phyloP scores from a whole-genome alignment of 2,113 vertebrate genomes.

The Sylvicapra grimmia region DNA sequence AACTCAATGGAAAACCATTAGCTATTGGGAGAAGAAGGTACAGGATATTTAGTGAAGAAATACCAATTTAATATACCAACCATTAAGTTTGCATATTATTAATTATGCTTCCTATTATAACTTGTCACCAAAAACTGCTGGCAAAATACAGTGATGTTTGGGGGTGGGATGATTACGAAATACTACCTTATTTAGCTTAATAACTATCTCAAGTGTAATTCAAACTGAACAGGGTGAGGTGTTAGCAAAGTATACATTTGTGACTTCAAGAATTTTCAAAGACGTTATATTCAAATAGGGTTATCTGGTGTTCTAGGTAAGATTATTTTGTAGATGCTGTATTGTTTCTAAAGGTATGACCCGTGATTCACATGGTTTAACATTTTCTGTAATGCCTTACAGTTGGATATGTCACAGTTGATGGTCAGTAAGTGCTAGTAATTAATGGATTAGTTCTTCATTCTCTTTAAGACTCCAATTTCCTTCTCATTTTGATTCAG shows the following conservation, averaged over 20 bases:
- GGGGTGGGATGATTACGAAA: too few species aligned
- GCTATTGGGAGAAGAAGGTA: background rate
- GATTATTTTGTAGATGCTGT: background rate
- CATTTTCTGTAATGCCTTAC: background rate
- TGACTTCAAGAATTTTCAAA: background rate
- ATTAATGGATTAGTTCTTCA: background rate
- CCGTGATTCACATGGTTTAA: background rate
- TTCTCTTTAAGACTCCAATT: background rate
- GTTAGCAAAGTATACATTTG: background rate
- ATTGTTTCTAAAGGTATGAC: background rate
- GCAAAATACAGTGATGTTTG: background rate
- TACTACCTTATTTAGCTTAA: background rate
- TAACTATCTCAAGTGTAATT: background rate
- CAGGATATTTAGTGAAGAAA: background rate
- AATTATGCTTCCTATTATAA: slow-evolving; percentile 3
- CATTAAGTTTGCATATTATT: background rate
- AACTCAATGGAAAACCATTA: background rate
- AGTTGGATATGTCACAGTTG: background rate
- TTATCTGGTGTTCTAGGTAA: background rate
- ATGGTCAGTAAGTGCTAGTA: background rate
- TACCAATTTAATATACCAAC: background rate
- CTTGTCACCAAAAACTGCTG: background rate
- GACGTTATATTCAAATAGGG: background rate
- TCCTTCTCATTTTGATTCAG: background rate
- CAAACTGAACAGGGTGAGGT: background rate